Evolutionary conservation across 2,797 vertebrate species (phyloP).

Genomic region (Clarias platycephalus): DNA sequence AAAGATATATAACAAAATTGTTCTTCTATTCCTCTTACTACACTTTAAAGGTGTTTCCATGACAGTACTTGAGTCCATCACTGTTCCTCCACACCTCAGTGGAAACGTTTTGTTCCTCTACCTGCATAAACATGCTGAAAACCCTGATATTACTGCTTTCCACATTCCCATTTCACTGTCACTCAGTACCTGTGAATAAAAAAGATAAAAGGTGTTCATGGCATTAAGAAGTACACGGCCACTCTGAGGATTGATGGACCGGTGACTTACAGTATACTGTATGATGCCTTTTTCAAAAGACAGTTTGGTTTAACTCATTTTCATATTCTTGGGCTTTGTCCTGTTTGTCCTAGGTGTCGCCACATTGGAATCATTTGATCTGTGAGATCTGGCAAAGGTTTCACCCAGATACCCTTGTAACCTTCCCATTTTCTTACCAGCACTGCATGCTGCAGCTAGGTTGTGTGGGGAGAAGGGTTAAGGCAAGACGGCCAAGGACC

Average conservation of each 20-base stretch:
- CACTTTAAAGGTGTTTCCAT: not conserved
- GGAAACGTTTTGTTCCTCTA: not conserved
- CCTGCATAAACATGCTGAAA: not conserved
- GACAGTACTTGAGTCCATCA: not conserved
- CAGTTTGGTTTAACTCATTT: not conserved
- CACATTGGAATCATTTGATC: no score
- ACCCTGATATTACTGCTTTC: not conserved
- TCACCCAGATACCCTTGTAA: no score
- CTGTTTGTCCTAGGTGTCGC: no score
- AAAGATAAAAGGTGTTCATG: not conserved
- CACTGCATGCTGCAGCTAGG: no score
- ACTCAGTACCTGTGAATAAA: slow-evolving; percentile 1
- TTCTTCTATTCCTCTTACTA: not conserved
- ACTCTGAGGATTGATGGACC: not conserved
- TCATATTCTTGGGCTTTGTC: no score
- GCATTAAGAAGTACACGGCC: not conserved
- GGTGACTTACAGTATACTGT: not conserved
- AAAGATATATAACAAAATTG: no score
- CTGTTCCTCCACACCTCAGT: not conserved
- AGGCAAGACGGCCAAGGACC: no score
- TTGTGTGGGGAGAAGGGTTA: no score
- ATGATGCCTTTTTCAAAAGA: not conserved
- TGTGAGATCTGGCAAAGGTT: no score
- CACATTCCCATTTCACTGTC: not conserved
- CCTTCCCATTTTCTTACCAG: no score